These are phyloP conservation scores for Eumacrocentrus americanus DNA, from an alignment of 2,888 invertebrate species.

Conservation along the genomic window DNA sequence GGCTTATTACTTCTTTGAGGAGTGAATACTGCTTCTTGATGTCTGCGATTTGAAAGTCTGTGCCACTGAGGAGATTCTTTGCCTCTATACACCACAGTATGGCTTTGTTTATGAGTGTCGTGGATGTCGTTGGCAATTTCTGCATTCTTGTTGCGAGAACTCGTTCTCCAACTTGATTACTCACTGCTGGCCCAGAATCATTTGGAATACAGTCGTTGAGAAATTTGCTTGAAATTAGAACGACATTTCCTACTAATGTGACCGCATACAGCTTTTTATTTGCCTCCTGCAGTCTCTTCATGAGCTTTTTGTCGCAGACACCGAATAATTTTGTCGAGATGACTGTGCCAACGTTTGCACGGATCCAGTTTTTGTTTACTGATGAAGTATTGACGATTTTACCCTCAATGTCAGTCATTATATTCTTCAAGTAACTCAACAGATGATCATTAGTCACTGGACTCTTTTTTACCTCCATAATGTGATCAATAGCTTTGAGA, in stretches of 20 bases:
- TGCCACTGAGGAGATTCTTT: conserved; percentile 65
- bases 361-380: conserved; percentile 66
- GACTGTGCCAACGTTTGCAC: conserved; percentile 73
- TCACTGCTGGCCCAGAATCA: conserved; percentile 45
- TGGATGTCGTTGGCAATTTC: conserved; percentile 41
- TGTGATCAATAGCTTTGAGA: conserved; percentile 60
- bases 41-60: conserved; percentile 45
- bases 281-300: conserved; percentile 75
- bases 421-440: conserved; percentile 69
- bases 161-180: conserved; percentile 52
- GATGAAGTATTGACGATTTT: conserved; percentile 58
- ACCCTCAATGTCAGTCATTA: conserved; percentile 68
- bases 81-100: conserved; percentile 53
- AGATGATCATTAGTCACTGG: conserved; percentile 70
- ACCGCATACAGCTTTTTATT: conserved; percentile 83
- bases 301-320: conserved; percentile 75
- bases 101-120: conserved; percentile 66
- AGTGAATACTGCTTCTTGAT: conserved; percentile 61
- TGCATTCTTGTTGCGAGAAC: conserved; percentile 45
- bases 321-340: conserved; percentile 77
- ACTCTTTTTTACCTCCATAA: conserved; percentile 63
- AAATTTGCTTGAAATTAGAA: conserved; percentile 88
- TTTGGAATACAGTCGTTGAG: conserved; percentile 70
- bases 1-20: conserved; percentile 64
- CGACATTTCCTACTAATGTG: conserved; percentile 77